Evolutionary conservation across 2,113 vertebrate species (phyloP).

Genomic region (Psettodes erumei): DNA sequence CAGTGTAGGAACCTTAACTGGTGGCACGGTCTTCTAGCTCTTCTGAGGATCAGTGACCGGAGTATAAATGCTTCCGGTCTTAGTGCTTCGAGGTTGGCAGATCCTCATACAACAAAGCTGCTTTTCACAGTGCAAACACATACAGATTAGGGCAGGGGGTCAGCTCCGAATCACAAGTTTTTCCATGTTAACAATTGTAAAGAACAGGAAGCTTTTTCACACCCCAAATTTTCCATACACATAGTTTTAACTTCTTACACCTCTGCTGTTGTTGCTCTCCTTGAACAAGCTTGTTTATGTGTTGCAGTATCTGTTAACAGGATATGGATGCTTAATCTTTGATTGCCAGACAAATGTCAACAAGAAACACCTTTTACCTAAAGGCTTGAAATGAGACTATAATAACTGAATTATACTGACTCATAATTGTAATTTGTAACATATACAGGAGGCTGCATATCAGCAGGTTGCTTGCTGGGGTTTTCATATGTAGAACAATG

Average conservation of each 20-base stretch:
- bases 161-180: neutral
- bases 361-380: neutral
- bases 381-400: neutral
- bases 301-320: neutral
- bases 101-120: slow-evolving; percentile 23
- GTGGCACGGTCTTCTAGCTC: neutral
- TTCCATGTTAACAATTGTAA: neutral
- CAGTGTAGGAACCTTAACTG: neutral
- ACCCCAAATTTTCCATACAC: neutral
- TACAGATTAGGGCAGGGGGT: neutral
- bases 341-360: neutral
- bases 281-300: slow-evolving; percentile 8
- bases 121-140: slow-evolving; percentile 42
- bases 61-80: slow-evolving; percentile 17
- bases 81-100: slow-evolving; percentile 12
- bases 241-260: slow-evolving; percentile 11
- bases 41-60: slow-evolving; percentile 1
- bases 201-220: neutral
- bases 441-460: neutral
- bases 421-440: neutral
- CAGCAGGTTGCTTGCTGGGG: neutral
- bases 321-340: neutral
- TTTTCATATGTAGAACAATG: too few species aligned
- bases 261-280: slow-evolving; percentile 5
- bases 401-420: neutral